These are phyloP conservation scores for Hipposideros armiger DNA, from an alignment of 2,113 vertebrate species.

Conservation along the genomic window DNA sequence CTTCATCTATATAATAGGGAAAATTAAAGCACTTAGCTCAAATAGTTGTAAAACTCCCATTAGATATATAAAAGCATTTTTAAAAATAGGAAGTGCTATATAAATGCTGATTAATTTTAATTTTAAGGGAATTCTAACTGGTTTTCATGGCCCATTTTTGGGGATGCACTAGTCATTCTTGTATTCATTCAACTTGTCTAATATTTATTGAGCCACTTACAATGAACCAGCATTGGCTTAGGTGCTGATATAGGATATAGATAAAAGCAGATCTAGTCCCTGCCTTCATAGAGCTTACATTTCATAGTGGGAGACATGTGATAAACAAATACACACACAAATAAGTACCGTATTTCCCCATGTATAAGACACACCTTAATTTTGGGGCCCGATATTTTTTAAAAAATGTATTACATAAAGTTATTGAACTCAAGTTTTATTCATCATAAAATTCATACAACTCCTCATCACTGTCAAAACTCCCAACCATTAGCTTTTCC, in stretches of 20 bases:
- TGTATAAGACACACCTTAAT: too few species aligned
- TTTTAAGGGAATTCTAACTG: not conserved
- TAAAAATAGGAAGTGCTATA: not conserved
- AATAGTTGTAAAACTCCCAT: not conserved
- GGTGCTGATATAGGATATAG: not conserved
- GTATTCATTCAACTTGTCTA: not conserved
- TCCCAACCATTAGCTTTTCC: too few species aligned
- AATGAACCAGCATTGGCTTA: not conserved
- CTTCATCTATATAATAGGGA: not conserved
- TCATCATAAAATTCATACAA: too few species aligned
- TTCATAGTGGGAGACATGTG: not conserved
- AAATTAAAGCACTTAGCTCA: not conserved
- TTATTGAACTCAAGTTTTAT: too few species aligned
- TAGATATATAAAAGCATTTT: conserved; percentile 29
- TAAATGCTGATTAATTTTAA: conserved; percentile 23
- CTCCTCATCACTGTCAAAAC: too few species aligned
- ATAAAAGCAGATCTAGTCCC: not conserved
- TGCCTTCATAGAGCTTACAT: not conserved
- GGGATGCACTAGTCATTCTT: not conserved
- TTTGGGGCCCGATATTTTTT: too few species aligned
- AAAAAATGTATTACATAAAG: too few species aligned
- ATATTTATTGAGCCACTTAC: not conserved
- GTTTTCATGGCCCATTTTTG: not conserved
- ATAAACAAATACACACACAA: not conserved
- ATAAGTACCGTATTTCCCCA: not conserved